A percentile compares a stretch with the other conserved stretches of the same genome.
Evolutionary conservation across 2,888 invertebrate species (phyloP).

Genomic region (Ferrisia virgata): DNA sequence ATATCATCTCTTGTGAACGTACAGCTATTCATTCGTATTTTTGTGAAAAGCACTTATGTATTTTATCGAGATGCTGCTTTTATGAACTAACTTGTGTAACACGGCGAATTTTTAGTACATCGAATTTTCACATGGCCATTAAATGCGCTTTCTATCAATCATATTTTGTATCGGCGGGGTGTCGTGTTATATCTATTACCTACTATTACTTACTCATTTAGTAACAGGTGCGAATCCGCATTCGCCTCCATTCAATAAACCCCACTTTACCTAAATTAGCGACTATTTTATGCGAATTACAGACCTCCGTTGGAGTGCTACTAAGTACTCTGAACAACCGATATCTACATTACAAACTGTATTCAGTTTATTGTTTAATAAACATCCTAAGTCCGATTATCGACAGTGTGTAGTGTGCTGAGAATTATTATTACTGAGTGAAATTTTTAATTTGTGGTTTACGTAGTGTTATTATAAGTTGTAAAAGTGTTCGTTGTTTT

Average conservation of each 20-base stretch:
- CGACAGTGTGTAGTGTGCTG: too few species aligned
- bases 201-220: background rate
- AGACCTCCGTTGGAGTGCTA: slow-evolving; percentile 5
- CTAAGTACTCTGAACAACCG: too few species aligned
- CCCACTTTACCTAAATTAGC: background rate
- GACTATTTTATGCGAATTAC: background rate
- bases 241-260: background rate
- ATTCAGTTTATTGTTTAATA: background rate
- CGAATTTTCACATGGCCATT: background rate
- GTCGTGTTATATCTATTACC: background rate
- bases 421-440: background rate
- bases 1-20: too few species aligned
- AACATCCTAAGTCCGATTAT: background rate
- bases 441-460: background rate
- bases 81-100: too few species aligned
- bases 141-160: background rate
- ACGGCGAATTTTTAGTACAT: too few species aligned
- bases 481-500: background rate
- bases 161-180: background rate
- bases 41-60: too few species aligned
- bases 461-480: background rate
- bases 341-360: background rate
- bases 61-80: too few species aligned
- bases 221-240: background rate
- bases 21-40: too few species aligned